phyloP scores from a whole-genome alignment of 2,113 vertebrate genomes.

The Alouatta palliata region DNA sequence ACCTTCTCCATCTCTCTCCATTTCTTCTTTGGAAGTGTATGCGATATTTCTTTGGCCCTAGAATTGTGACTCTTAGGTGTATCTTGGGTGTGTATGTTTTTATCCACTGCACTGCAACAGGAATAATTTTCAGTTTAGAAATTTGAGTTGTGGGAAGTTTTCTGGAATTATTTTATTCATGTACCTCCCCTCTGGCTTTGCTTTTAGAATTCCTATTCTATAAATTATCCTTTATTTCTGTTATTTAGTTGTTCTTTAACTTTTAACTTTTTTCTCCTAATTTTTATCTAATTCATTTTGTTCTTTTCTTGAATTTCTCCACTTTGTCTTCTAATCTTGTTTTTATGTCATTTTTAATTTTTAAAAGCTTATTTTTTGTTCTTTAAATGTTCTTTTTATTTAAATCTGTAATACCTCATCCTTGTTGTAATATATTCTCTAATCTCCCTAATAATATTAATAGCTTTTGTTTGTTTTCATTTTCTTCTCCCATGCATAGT shows the following conservation, averaged over 20 bases:
- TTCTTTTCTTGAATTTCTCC: neutral
- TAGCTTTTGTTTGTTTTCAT: neutral
- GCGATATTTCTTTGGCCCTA: neutral
- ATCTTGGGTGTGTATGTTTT: neutral
- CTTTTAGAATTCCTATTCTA: neutral
- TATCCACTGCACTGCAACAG: neutral
- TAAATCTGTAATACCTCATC: neutral
- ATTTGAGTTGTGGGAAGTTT: neutral
- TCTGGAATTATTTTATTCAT: neutral
- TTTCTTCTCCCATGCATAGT: neutral
- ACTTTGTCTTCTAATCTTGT: neutral
- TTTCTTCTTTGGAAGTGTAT: neutral
- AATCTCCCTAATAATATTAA: neutral
- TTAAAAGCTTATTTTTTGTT: constrained; percentile 10
- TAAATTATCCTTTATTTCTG: neutral
- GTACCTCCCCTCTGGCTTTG: neutral
- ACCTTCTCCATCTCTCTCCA: neutral
- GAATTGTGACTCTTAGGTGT: neutral
- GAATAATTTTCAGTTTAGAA: neutral
- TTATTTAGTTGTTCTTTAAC: neutral
- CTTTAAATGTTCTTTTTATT: neutral
- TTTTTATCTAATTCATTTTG: neutral
- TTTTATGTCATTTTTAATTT: neutral
- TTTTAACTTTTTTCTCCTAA: neutral
- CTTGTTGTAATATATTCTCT: neutral